Conservation (phyloP, 2,113 vertebrate genomes). For the Burhinus oedicnemus region DNA sequence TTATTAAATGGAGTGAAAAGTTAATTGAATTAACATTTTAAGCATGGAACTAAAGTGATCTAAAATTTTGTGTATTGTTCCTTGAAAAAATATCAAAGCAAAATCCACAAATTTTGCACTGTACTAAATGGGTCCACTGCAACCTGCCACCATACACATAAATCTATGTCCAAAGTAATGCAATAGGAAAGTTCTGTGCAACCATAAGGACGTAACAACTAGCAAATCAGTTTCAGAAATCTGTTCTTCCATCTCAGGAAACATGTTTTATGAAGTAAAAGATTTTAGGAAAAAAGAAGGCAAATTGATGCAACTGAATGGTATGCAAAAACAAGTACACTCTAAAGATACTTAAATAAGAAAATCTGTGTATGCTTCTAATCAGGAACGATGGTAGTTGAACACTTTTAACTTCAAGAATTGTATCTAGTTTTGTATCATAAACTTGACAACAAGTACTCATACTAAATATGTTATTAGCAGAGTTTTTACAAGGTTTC, state of each 20-base stretch:
- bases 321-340: neutral
- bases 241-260: neutral
- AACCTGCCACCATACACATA: accelerated
- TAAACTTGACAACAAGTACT: neutral
- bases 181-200: neutral
- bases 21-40: neutral
- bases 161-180: neutral
- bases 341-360: neutral
- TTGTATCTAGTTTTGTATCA: neutral
- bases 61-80: neutral
- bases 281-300: accelerated
- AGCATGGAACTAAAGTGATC: neutral
- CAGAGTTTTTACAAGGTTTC: neutral
- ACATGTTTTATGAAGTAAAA: neutral
- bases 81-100: neutral
- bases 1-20: neutral
- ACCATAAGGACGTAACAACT: accelerated
- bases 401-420: neutral
- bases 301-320: neutral
- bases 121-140: neutral
- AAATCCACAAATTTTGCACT: neutral
- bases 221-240: neutral
- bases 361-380: neutral
- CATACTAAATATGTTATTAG: neutral
- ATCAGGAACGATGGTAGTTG: neutral